Evolutionary conservation across 2,888 invertebrate genomes (phyloP), one percentile per base, ranked within the genome.

Genomic region (Ennomos quercinarius): DNA sequence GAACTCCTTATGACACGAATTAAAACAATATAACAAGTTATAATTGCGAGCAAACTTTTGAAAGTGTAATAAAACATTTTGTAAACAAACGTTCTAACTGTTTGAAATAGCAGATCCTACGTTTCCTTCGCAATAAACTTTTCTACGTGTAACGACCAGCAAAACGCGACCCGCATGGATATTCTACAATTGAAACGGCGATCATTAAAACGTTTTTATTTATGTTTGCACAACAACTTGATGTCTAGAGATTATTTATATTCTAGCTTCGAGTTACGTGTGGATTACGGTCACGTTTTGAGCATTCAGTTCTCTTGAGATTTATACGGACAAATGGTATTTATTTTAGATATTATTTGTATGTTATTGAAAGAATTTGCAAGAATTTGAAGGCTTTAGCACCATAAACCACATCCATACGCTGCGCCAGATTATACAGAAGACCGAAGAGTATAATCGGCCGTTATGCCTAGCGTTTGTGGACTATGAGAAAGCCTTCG

Each of bases 101-200:
- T 49, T 51, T 39, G 39, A 38, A 53, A 50, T 45, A 42, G 41
- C 42, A 43, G 42, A 54, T 40, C 34, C 44, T 37, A 38, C 37
- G 48, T 61, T 50, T 40, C 34, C 44, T 37, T 34, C 37, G 48
- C 57, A 44, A 54, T 55, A 63, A 58, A 63, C 52, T 58, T 58
- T 63, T 52, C 55, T 63, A 58, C 62, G 58, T 63, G 58, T 54
- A 63, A 58, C 57, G 57, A 63, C 12, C 60, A 43, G 34, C 27
- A 36, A 43, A 52, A 61, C 55, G 55, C 60, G 60, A 56, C 60
- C 43, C 42, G 60, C 60, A 51, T 61, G 50, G 60, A 61, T 59
- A 59, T 52, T 51, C 51, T 47, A 51, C 42, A 55, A 55, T 61
- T 52, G 51, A 43, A 60, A 50, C 59, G 13, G 35, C 55, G 51